phyloP scores from a whole-genome alignment of 2,797 vertebrate species.

The Pangasius mekongensis region DNA sequence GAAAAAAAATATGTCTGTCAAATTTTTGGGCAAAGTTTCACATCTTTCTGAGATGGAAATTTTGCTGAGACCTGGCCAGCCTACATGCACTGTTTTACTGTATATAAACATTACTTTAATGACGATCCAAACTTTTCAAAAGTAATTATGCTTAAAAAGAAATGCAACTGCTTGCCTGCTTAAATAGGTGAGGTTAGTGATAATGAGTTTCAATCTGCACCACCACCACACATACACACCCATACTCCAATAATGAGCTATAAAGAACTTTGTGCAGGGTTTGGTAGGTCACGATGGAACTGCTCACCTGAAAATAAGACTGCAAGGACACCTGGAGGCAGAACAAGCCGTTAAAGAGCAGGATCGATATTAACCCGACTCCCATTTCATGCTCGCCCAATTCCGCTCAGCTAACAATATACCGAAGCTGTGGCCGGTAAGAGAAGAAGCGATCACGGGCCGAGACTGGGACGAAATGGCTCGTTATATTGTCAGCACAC shows the following conservation, averaged over 20 bases:
- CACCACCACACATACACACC: neutral
- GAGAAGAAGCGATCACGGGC: slow-evolving; percentile 89
- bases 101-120: neutral
- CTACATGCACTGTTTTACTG: neutral
- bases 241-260: slow-evolving; percentile 59
- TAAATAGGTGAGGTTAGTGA: neutral
- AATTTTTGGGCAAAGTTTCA: neutral
- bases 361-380: slow-evolving; percentile 98
- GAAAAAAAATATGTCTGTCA: neutral
- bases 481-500: slow-evolving; percentile 90
- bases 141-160: neutral
- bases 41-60: neutral
- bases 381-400: slow-evolving; percentile 99
- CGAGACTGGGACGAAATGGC: slow-evolving; percentile 84
- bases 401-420: slow-evolving; percentile 95
- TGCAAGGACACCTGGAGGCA: slow-evolving; percentile 91
- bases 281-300: slow-evolving; percentile 68
- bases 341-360: slow-evolving; percentile 88
- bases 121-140: neutral
- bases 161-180: neutral
- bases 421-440: slow-evolving; percentile 82
- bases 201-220: neutral
- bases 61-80: neutral
- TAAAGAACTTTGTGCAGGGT: slow-evolving; percentile 65
- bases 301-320: slow-evolving; percentile 82